Percentiles rank a stretch among this genome's conserved stretches.
phyloP scores from a whole-genome alignment of 2,797 vertebrate genomes.

The Phoeniculus purpureus region DNA sequence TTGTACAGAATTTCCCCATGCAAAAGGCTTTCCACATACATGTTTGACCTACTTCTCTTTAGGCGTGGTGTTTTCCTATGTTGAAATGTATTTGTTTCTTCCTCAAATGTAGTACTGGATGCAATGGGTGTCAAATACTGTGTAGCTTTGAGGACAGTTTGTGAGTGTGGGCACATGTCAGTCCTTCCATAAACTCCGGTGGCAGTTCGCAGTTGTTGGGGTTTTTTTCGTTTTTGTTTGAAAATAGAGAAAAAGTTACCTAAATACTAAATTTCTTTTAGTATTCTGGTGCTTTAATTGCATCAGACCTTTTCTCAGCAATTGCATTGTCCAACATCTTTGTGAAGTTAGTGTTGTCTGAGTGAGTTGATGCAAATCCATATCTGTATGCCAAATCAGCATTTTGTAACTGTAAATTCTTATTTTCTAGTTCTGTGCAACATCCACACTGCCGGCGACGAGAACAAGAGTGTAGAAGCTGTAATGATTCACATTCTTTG shows the following conservation, averaged over 20 bases:
- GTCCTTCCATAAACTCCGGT: background rate
- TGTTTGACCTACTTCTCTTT: background rate
- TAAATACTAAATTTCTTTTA: background rate
- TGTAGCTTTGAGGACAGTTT: background rate
- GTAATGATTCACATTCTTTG: background rate
- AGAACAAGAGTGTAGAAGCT: background rate
- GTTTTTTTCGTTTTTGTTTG: background rate
- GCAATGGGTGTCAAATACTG: background rate
- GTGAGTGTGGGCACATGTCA: background rate
- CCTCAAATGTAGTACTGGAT: fast-evolving
- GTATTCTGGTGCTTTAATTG: background rate
- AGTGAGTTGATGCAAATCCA: background rate
- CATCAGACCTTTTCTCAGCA: background rate
- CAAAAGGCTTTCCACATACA: background rate
- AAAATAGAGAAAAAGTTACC: background rate
- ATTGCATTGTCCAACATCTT: background rate
- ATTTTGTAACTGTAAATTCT: background rate
- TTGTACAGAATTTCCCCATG: background rate
- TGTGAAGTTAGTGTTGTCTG: background rate
- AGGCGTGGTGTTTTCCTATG: fast-evolving
- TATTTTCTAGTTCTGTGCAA: conserved; percentile 25
- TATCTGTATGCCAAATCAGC: background rate
- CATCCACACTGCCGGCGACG: background rate
- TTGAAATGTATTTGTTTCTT: background rate
- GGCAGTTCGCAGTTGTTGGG: background rate